Evolutionary conservation across 2,888 invertebrate genomes (phyloP).

Genomic region (Himalopsyche tibetana): DNA sequence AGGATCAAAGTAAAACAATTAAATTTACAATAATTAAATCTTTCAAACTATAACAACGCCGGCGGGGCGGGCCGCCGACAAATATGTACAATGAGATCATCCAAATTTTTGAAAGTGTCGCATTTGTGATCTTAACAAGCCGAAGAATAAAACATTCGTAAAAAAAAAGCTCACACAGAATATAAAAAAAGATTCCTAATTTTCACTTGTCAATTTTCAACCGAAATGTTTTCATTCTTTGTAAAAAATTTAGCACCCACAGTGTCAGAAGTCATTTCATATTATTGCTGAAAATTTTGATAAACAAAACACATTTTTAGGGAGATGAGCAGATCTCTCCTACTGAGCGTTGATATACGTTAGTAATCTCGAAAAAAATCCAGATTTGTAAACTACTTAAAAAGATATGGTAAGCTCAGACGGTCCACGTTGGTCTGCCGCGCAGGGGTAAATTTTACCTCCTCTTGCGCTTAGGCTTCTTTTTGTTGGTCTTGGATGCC

Average conservation of each 20-base stretch:
- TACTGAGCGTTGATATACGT: too few species aligned
- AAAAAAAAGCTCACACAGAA: too few species aligned
- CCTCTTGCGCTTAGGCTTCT: constrained; percentile 80
- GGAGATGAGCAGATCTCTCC: too few species aligned
- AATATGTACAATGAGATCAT: constrained; percentile 38
- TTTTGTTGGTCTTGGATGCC: constrained; percentile 73
- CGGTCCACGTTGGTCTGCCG: too few species aligned
- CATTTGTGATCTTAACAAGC: constrained; percentile 21
- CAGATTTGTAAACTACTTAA: too few species aligned
- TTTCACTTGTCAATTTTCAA: neutral
- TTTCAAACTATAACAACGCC: constrained; percentile 34
- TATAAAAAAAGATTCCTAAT: too few species aligned
- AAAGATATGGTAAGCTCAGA: too few species aligned
- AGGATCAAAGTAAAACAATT: constrained; percentile 27
- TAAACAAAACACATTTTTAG: neutral
- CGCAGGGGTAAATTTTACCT: constrained; percentile 72
- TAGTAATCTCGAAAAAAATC: too few species aligned
- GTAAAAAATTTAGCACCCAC: constrained; percentile 38
- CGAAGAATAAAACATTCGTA: neutral
- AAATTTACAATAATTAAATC: constrained; percentile 41
- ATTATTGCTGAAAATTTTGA: constrained; percentile 18
- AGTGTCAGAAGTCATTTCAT: neutral
- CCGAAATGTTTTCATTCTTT: neutral
- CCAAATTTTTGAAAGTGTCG: constrained; percentile 19
- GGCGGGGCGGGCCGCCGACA: neutral